Evolutionary conservation across 1,140 invertebrate species (phyloP).

Genomic region (Leptinotarsa texana): DNA sequence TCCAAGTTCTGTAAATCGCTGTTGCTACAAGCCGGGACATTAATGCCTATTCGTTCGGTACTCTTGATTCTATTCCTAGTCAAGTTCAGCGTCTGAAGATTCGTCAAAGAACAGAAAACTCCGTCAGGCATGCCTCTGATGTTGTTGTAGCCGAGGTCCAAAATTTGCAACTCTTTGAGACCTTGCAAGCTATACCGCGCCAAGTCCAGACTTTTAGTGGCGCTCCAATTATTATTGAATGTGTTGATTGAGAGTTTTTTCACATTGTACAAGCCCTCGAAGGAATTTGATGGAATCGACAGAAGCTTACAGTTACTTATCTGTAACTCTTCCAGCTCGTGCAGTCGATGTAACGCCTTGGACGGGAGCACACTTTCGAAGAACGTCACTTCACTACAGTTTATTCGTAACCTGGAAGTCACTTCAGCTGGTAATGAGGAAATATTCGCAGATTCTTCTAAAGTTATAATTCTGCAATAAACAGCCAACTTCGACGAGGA

Average conservation of each 20-base stretch:
- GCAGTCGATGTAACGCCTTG: conserved; percentile 72
- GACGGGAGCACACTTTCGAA: conserved; percentile 77
- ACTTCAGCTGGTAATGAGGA: conserved; percentile 71
- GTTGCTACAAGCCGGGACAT: conserved; percentile 60
- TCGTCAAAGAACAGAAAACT: conserved; percentile 75
- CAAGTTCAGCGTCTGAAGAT: conserved; percentile 81
- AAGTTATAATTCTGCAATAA: conserved; percentile 69
- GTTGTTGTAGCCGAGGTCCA: conserved; percentile 83
- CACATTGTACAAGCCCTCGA: conserved; percentile 75
- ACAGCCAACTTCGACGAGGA: conserved; percentile 60
- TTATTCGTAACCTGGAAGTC: conserved; percentile 68
- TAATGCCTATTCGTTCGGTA: conserved; percentile 71
- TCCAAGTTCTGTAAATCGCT: conserved; percentile 73
- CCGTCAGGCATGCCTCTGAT: conserved; percentile 74
- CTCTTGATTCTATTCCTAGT: conserved; percentile 78
- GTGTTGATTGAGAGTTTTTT: conserved; percentile 76
- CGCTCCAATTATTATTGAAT: conserved; percentile 76
- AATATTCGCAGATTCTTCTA: conserved; percentile 66
- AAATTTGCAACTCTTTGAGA: conserved; percentile 73
- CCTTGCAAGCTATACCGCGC: conserved; percentile 70
- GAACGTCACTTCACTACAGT: conserved; percentile 77
- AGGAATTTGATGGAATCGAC: conserved; percentile 73
- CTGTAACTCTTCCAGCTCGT: conserved; percentile 71
- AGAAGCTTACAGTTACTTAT: conserved; percentile 81
- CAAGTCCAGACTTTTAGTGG: conserved; percentile 71